Evolutionary conservation across 2,888 invertebrate genomes (phyloP), one percentile per base, ranked within the genome.

Genomic region (Stenchaetothrips biformis): DNA sequence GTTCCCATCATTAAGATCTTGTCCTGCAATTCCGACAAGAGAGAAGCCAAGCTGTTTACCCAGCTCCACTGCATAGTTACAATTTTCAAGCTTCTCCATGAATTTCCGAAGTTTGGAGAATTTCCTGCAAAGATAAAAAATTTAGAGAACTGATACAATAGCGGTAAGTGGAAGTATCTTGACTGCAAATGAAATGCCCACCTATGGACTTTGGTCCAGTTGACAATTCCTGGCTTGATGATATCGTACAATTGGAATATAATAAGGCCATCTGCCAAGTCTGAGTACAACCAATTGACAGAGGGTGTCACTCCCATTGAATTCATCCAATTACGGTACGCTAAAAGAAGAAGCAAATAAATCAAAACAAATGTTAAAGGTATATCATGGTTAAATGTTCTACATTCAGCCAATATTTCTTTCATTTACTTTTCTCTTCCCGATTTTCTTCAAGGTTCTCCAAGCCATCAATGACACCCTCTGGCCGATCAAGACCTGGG

Each of bases 251-350:
- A 90, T 88, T 99, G 95, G 90, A 99, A 99, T 87, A 99, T 97
- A 83, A 99, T 93, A 78, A 98, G 90, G 0, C 98, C 99, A 88
- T 98, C 98, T 47, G 95, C 94, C 81, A 99, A 90, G 88, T 99
- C 99, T 0, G 95, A 95, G 88, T 99, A 99, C 80, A 99, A 89
- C 95, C 98, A 97, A 88, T 99, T 98, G 9, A 99, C 98, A 87
- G 96, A 95, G 0, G 99, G 99, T 18, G 93, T 90, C 53, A 99
- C 98, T 80, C 99, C 99, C 95, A 99, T 95, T 0, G 97, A 98
- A 89, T 99, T 99, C 94, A 99, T 99, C 99, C 99, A 99, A 89
- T 99, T 99, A 85, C 98, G 92, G 89, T 99, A 99, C 25, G 98
- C 96, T 96, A 87, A 0, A 87, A 87, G 83, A 82, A 79, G 11